These are phyloP conservation scores for Stichodactyla mertensii DNA, from an alignment of 64 coral and sea anemone genomes.

Conservation along the genomic window DNA sequence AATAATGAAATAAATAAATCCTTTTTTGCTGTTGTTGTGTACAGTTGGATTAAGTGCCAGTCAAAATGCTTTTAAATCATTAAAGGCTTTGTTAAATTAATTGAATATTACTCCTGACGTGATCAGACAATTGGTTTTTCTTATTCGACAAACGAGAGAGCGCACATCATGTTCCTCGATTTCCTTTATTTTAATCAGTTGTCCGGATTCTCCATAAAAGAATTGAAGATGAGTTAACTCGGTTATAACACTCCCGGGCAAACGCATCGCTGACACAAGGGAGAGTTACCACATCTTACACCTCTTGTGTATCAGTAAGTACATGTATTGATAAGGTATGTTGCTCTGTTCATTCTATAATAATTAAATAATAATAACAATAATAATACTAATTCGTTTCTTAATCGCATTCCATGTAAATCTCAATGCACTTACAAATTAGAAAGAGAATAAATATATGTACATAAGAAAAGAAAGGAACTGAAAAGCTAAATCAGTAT, in stretches of 20 bases:
- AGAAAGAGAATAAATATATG: no score
- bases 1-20: not conserved
- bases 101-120: not conserved
- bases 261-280: not conserved
- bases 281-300: not conserved
- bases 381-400: no score
- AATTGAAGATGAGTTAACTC: not conserved
- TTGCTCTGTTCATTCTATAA: not conserved
- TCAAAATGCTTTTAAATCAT: conserved; percentile 14
- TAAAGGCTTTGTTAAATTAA: conserved; percentile 7
- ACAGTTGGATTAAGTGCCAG: not conserved
- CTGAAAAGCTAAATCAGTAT: no score
- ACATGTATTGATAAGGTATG: not conserved
- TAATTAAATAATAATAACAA: no score
- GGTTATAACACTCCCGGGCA: not conserved
- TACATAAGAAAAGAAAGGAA: no score
- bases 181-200: not conserved
- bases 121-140: not conserved
- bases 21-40: not conserved
- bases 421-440: no score
- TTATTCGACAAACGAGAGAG: not conserved
- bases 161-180: not conserved
- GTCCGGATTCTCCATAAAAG: not conserved
- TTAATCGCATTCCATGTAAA: no score
- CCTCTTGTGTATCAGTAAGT: not conserved